Evolutionary conservation across 2,113 vertebrate genomes (phyloP), one percentile per base, ranked within the genome.

Genomic region (Sceloporus tristichus): DNA sequence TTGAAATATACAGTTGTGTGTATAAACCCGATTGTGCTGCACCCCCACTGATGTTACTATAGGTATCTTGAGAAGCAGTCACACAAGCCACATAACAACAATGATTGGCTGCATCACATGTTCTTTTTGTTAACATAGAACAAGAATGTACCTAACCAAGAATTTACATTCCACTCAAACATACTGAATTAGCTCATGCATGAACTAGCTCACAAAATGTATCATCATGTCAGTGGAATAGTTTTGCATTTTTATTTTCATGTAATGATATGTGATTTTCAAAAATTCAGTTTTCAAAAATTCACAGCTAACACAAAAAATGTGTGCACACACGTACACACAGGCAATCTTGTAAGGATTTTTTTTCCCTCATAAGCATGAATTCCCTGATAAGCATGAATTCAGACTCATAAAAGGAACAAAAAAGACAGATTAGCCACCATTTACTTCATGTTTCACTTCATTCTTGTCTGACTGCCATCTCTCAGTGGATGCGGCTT

Each of bases 361-460:
- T 9, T 29, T 11, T 11, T n/a, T 7, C 27, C 16, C 62, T 62
- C 2, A 25, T 71, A 1, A 62, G 59, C 59, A 9, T 71, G 27
- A 29, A 66, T 19, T 66, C 10, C 21, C 34, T 62, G 27, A 25
- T 71, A 9, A 62, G 59, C 59, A 9, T 71, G 27, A 29, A 66
- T 19, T 66, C 10, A 66, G 18, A 29, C 68, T 29, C 23, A 27
- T 29, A 71, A 84, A 74, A 84, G 18, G 4, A 34, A 34, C 14
- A 1, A 53, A 83, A 14, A 79, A 62, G 25, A 79, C 9, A 40
- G 21, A 25, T 83, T 76, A 91, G 84, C 48, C 81, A 89, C 21
- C 95, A 88, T 92, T 89, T 80, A 91, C 85, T 93, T 85, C 84
- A 94, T 91, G 91, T 81, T 91, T 74, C 78, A 91, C 70, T 85